Base-by-base conservation (phyloP, 1,140 invertebrate species). In the Saccostrea cuccullata region DNA sequence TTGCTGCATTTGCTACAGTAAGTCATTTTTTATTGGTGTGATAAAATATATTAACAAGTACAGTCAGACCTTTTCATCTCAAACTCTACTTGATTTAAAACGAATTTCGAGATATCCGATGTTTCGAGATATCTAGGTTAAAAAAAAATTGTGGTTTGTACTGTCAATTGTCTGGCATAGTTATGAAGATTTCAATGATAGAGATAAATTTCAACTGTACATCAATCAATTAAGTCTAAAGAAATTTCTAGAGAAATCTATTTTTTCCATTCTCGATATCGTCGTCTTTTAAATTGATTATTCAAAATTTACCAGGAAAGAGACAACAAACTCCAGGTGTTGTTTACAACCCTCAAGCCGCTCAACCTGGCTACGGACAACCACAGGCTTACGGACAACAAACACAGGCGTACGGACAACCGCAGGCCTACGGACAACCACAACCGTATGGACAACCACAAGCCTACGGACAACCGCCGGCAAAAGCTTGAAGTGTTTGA, bases 311-410 rank as follows among this genome's bases (percentile, higher is more conserved):
- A 77, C 15, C 11, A 77, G 70, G 26, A 30, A 77, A 30, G 15
- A 77, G 30, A 77, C 70, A 77, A 77, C 70, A 77, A 17, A 77
- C 23, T 13, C 70, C 8, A 13, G 70, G 70, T 13, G 70, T 77
- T 30, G 70, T 77, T 12, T 77, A 36, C 26, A 77, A 77, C 30
- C 70, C 70, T 12, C 26, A 77, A 36, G 26, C 5, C 1, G 17
- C 70, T 26, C 70, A 77, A 77, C 67, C 67, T 73, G 67, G 23
- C 23, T 73, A 73, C 67, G 67, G 67, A 30, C 67, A 73, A 30
- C 70, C 70, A 11, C 70, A 73, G 70, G 9, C 70, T 0, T 77
- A 77, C 30, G 70, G 67, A 36, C 67, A 73, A 26, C 67, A 73
- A 73, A 23, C 67, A 23, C 67, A 73, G 23, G 23, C 23, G 0